Conservation (phyloP, 2,888 invertebrate species). For the Polyommatus icarus region DNA sequence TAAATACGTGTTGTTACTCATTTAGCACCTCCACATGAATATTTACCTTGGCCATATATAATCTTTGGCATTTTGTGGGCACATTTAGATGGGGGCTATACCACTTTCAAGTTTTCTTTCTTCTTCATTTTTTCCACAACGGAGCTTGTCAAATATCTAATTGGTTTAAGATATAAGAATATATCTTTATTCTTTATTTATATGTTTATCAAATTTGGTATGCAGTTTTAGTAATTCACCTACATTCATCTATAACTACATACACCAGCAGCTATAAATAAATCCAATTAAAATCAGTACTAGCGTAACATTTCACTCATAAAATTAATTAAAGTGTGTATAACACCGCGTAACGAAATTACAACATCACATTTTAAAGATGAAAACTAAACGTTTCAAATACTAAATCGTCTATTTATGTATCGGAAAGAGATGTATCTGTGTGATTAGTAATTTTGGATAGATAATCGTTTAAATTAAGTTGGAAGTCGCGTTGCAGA, state of each 20-base stretch:
- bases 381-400: background rate
- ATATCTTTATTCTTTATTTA: background rate
- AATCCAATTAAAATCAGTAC: constrained; percentile 6
- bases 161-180: background rate
- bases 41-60: constrained; percentile 15
- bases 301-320: background rate
- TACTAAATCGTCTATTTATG: too few relatives aligned
- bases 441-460: too few relatives aligned
- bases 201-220: background rate
- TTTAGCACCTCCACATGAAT: background rate
- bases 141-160: too few relatives aligned
- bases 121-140: too few relatives aligned
- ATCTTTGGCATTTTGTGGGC: background rate
- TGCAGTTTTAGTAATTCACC: background rate
- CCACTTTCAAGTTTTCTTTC: background rate
- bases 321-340: background rate
- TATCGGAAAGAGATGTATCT: too few relatives aligned
- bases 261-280: background rate
- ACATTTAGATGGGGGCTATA: background rate
- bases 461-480: too few relatives aligned
- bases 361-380: background rate
- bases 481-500: too few relatives aligned
- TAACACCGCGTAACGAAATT: background rate
- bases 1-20: background rate
- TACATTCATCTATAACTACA: background rate